Percentiles rank a stretch among this genome's conserved stretches.
Conservation (phyloP, 2,113 vertebrate genomes). For the Hirundichthys speculiger region DNA sequence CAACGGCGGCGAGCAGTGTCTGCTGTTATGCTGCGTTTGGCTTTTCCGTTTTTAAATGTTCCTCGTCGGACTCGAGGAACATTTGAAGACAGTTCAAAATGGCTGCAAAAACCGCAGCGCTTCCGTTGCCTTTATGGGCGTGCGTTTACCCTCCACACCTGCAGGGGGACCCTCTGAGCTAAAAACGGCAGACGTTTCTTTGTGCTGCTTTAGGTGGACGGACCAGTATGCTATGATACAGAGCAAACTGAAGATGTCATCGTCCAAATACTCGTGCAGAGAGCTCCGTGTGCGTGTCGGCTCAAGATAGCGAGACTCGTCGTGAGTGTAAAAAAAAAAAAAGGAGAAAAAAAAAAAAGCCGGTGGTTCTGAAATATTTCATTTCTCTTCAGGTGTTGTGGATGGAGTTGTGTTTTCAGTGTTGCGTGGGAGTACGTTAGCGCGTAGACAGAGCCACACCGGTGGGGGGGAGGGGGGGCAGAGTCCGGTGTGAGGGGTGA, state of each 20-base stretch:
- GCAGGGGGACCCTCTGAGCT: too few relatives aligned
- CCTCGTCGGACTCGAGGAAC: too few relatives aligned
- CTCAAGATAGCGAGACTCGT: background rate
- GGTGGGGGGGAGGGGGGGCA: constrained; percentile 36
- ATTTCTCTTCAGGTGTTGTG: constrained; percentile 13
- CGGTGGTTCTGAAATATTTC: constrained; percentile 49
- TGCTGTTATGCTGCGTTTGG: too few relatives aligned
- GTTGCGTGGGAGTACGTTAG: constrained; percentile 23
- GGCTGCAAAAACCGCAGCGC: too few relatives aligned
- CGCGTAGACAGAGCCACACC: constrained; percentile 53
- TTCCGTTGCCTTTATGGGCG: too few relatives aligned
- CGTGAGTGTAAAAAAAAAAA: constrained; percentile 21
- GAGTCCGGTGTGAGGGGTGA: constrained; percentile 67
- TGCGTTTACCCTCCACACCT: too few relatives aligned
- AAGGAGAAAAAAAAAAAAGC: constrained; percentile 7
- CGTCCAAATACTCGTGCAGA: constrained; percentile 14
- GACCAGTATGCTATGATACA: background rate
- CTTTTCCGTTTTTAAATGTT: too few relatives aligned
- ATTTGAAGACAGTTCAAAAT: too few relatives aligned
- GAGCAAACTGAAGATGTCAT: background rate
- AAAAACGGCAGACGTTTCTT: too few relatives aligned
- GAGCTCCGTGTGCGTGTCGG: background rate
- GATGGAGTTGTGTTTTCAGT: constrained; percentile 5
- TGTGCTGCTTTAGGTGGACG: too few relatives aligned
- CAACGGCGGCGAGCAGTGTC: too few relatives aligned